phyloP scores from a whole-genome alignment of 2,113 vertebrate genomes.

The Sphaerodactylus townsendi region DNA sequence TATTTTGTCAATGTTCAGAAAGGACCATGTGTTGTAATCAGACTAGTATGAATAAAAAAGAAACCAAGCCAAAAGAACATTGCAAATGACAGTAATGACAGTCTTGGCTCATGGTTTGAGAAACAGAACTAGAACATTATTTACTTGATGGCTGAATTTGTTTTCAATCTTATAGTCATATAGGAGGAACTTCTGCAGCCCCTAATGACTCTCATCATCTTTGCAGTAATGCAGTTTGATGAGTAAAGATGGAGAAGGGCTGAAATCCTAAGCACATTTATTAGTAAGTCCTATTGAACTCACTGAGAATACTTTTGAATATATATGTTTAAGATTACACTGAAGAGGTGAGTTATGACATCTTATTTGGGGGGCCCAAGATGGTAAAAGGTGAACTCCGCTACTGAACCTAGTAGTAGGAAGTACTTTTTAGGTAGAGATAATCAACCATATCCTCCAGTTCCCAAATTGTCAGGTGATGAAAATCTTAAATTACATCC shows the following conservation, averaged over 20 bases:
- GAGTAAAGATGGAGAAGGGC: constrained; percentile 8
- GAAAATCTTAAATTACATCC: too few relatives aligned
- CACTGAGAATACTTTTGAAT: too few relatives aligned
- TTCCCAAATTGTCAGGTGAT: too few relatives aligned
- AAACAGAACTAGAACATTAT: constrained; percentile 26
- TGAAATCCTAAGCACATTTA: neutral
- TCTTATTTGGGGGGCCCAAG: neutral
- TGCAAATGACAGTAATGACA: constrained; percentile 33
- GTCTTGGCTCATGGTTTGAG: constrained; percentile 24
- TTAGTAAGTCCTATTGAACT: too few relatives aligned
- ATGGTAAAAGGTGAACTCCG: neutral
- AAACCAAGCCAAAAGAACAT: constrained; percentile 32
- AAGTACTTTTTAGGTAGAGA: too few relatives aligned
- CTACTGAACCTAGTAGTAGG: too few relatives aligned
- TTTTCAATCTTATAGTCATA: neutral
- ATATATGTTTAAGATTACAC: neutral
- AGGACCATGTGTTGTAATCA: constrained; percentile 52
- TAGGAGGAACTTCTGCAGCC: neutral
- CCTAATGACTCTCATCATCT: neutral
- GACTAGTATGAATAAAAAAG: constrained; percentile 45
- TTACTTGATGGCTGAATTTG: constrained; percentile 27
- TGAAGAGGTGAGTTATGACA: neutral
- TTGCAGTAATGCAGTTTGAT: neutral
- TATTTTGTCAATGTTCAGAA: constrained; percentile 47
- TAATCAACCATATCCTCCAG: too few relatives aligned